Evolutionary conservation across 1,140 invertebrate genomes (phyloP).

Genomic region (Eueides isabella): DNA sequence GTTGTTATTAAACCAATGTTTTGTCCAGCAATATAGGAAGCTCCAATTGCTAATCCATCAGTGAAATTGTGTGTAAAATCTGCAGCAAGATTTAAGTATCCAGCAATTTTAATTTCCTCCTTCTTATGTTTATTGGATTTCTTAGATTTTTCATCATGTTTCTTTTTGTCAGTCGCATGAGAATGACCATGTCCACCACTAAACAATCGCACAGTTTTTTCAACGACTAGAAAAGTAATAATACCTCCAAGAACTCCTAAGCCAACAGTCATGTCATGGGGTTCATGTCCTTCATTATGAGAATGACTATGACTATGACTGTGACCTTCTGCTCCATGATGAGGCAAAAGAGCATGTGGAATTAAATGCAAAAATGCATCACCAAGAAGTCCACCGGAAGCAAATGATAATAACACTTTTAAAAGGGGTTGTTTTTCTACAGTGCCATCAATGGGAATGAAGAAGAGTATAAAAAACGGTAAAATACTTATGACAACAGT

Average conservation of each 20-base stretch:
- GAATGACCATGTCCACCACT: constrained; percentile 90
- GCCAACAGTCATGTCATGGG: constrained; percentile 93
- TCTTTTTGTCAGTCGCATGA: constrained; percentile 76
- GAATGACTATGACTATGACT: constrained; percentile 83
- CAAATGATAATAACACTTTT: constrained; percentile 96
- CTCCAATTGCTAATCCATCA: constrained; percentile 97
- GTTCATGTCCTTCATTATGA: constrained; percentile 76
- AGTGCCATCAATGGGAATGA: constrained; percentile 95
- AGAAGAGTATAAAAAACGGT: constrained; percentile 96
- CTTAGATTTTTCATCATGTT: constrained; percentile 72
- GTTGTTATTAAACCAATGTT: constrained; percentile 94
- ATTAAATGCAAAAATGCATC: constrained; percentile 98
- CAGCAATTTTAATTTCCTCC: constrained; percentile 93
- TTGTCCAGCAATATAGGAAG: constrained; percentile 95
- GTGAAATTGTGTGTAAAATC: constrained; percentile 99
- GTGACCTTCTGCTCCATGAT: constrained; percentile 49
- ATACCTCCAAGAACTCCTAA: constrained; percentile 95
- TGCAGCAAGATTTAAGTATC: constrained; percentile 96
- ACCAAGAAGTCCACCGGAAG: constrained; percentile 96
- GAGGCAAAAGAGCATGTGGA: constrained; percentile 92
- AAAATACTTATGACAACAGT: constrained; percentile 96
- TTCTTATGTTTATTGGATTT: constrained; percentile 76
- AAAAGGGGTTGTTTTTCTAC: constrained; percentile 91
- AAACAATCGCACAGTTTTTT: constrained; percentile 95
- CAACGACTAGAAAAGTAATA: constrained; percentile 94